These are phyloP conservation scores for Scomber japonicus DNA, from an alignment of 2,113 vertebrate species.

Conservation along the genomic window DNA sequence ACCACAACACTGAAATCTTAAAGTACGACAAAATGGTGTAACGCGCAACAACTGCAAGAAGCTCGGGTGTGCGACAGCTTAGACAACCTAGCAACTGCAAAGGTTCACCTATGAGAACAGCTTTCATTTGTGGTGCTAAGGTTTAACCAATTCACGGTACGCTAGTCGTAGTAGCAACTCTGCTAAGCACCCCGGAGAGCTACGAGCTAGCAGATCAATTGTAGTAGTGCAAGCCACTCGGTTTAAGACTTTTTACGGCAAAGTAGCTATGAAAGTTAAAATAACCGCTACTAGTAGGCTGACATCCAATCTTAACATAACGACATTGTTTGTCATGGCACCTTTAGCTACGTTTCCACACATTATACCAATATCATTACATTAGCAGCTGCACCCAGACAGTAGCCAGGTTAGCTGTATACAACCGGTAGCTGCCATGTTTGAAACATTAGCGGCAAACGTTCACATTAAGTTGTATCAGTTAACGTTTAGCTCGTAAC, in stretches of 20 bases:
- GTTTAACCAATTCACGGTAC: not conserved
- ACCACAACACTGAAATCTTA: not conserved
- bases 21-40: fast-evolving
- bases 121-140: constrained; percentile 23
- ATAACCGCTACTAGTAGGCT: not conserved
- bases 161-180: constrained; percentile 21
- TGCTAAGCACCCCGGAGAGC: not conserved
- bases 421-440: not conserved
- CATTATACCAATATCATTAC: not conserved
- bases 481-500: not conserved
- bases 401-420: constrained; percentile 3
- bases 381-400: not conserved
- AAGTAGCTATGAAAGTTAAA: not conserved
- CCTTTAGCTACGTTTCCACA: too few relatives aligned
- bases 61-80: not conserved
- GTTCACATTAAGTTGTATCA: not conserved
- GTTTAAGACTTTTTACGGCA: not conserved
- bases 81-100: not conserved
- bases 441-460: not conserved
- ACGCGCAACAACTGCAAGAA: fast-evolving
- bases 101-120: not conserved
- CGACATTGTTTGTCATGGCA: not conserved
- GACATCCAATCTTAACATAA: not conserved
- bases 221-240: not conserved
- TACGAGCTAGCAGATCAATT: not conserved